Conservation (phyloP, 2,888 invertebrate genomes). For the Nomada goodeniana region DNA sequence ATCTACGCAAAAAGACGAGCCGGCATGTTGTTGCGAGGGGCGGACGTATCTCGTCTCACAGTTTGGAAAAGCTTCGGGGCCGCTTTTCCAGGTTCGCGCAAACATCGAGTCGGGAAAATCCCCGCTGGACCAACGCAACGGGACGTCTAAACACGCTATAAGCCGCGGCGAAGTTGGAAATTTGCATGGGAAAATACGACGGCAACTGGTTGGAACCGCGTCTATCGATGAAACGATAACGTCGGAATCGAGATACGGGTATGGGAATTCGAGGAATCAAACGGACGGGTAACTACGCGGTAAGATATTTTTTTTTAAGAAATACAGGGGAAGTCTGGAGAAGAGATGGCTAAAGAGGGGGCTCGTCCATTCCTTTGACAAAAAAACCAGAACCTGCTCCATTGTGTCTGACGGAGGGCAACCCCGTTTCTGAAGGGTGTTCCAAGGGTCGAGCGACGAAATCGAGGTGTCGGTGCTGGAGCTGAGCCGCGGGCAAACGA, state of each 20-base stretch:
- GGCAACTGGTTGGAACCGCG: conserved; percentile 5
- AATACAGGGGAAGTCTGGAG: background rate
- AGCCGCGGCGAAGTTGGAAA: conserved; percentile 41
- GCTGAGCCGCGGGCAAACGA: conserved; percentile 50
- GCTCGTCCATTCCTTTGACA: conserved; percentile 20
- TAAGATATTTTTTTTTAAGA: conserved; percentile 6
- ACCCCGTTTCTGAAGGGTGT: conserved; percentile 32
- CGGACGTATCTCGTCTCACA: conserved; percentile 10
- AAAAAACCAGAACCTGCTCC: conserved; percentile 18
- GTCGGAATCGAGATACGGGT: conserved; percentile 18
- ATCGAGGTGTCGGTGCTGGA: conserved; percentile 36
- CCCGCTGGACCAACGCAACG: background rate
- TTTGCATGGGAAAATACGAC: conserved; percentile 63
- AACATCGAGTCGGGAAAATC: conserved; percentile 26
- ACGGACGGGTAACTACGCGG: background rate
- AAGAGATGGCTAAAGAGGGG: too few species aligned
- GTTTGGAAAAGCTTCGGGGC: conserved; percentile 33
- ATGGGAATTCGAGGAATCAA: background rate
- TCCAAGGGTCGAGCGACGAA: conserved; percentile 37
- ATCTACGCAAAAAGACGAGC: conserved; percentile 39
- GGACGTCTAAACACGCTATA: conserved; percentile 41
- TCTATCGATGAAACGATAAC: conserved; percentile 43
- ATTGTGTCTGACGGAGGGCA: conserved; percentile 32
- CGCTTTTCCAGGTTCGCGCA: conserved; percentile 28
- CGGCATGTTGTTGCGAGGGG: background rate